Base-by-base conservation (phyloP, 2,113 vertebrate genomes). In the Cebus imitator region DNA sequence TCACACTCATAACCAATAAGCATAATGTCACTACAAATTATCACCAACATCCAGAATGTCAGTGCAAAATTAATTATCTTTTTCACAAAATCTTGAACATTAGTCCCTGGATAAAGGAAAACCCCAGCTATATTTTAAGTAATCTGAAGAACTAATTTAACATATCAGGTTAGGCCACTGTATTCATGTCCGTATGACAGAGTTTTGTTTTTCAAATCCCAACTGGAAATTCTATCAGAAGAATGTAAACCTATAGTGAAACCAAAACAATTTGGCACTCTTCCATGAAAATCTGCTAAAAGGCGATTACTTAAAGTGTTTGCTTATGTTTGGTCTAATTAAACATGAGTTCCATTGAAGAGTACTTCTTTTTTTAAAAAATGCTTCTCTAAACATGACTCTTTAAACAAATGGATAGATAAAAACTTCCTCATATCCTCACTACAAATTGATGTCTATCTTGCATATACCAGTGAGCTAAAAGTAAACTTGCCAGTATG, bases 51-150 rank as follows among this genome's bases (percentile, higher is more conserved):
- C 55, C 76, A 96, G 91, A 98, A 98, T 58, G 85, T 95, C 79
- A 88, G 97, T 97, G 95, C 66, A 97, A 98, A 98, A 98, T 94
- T 97, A 97, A 98, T 97, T 97, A 97, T 95, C 18, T 97, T 87
- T 94, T 93, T 97, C 87, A 90, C 61, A 89, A 92, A 92, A 75
- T 82, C 72, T 95, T 3, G 5, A 43, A 76, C 95, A 45, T 96
- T 84, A 85, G 52, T 94, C 80, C 68, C 45, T 78, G 97, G 82
- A 98, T 72, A 97, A 98, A 97, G 37, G 66, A 23, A 50, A 97
- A 97, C 6, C 40, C 37, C 52, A 85, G 37, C 11, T 94, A 80
- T 88, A 97, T 91, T 96, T 98, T 94, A 95, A 97, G 55, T 27
- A 86, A 48, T 25, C 48, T 52, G 66, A 20, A 79, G 64, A 94